Evolutionary conservation across 2,888 invertebrate species (phyloP), one percentile per base, ranked within the genome.

Genomic region (Tuberolachnus salignus): DNA sequence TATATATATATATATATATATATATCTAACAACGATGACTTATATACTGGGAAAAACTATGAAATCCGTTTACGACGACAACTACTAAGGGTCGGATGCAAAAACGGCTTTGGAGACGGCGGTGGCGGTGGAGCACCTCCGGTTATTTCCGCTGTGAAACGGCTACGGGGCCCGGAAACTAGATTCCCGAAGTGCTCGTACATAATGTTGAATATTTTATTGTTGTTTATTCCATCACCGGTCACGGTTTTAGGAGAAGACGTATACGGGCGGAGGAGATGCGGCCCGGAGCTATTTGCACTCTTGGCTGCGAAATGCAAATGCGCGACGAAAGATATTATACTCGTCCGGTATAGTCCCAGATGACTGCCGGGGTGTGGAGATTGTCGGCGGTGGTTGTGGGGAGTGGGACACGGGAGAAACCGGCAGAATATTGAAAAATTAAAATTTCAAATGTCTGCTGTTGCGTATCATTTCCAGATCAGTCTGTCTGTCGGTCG

Each of bases 171-270:
- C 6, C 21, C 74, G 55, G 64, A 74, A 74, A 64, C 53, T 74
- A 21, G 61, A 72, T 63, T 72, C 64, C 74, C n/a, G 44, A 74
- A 74, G 64, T 44, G 55, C 26, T 55, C 64, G 16, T 46, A 57
- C 44, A 46, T 57, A 23, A 74, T n/a, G 53, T 55, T 74, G 44
- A 64, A 74, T 74, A 74, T 64, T 74, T 64, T 55, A 74, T 66
- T 74, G 44, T 74, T 64, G 64, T 66, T 64, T 55, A 44, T 55
- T n/a, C 13, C 23, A 1, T 1, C 53, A 1, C 3, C 53, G 19
- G 46, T 13, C 46, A 34, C 46, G 10, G 13, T 10, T 1, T 13
- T 46, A 11, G 46, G 46, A 46, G 46, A 13, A 13, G 46, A 46
- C 6, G 34, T 4, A 34, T 6, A 13, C 46, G 46, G 46, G 46